Conservation (phyloP, 1,140 invertebrate species). For the Formica selysi region DNA sequence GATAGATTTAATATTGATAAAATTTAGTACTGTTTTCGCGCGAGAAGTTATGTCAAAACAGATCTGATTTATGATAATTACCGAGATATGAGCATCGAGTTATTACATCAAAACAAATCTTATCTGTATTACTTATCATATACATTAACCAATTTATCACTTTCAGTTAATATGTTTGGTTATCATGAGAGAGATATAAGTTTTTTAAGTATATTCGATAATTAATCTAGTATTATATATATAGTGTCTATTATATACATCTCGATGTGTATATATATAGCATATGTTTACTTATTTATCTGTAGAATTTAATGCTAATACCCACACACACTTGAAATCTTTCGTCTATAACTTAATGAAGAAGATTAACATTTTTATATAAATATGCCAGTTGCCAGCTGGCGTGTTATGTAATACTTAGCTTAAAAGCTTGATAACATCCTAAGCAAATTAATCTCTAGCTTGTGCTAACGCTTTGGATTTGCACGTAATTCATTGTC, state of each 20-base stretch:
- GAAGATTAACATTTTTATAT: not conserved
- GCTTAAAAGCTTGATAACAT: not conserved
- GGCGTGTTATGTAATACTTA: not conserved
- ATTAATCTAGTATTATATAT: not conserved
- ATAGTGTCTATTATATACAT: not conserved
- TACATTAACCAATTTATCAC: slow-evolving; percentile 1
- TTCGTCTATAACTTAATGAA: not conserved
- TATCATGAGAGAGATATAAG: not conserved
- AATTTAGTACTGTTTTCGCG: not conserved
- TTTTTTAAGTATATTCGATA: not conserved
- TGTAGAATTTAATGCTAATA: not conserved
- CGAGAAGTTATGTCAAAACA: not conserved
- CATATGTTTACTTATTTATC: not conserved
- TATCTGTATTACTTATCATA: not conserved
- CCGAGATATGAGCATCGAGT: not conserved
- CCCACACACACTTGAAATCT: not conserved
- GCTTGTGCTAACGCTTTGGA: not conserved
- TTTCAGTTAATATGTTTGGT: slow-evolving; percentile 1
- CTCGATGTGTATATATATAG: not conserved
- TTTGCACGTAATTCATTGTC: slow-evolving; percentile 52
- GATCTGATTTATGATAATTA: not conserved
- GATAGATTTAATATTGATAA: not conserved
- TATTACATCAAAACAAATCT: not conserved
- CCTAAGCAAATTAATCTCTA: not conserved
- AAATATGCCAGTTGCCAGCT: not conserved